Evolutionary conservation across 1,140 invertebrate genomes (phyloP), one percentile per base, ranked within the genome.

Genomic region (Battus philenor): DNA sequence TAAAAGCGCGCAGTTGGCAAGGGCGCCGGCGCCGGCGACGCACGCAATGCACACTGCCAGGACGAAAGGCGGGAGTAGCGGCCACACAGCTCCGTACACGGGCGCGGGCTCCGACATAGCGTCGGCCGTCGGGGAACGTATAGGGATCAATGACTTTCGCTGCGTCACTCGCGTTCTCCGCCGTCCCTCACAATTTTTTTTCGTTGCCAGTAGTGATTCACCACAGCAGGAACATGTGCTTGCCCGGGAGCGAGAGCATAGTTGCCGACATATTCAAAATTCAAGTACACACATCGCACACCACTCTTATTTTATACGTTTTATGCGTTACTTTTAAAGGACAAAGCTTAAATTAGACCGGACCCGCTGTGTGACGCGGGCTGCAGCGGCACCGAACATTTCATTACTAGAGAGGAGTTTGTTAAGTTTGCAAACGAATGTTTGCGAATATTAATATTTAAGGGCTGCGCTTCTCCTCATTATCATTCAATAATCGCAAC

Each of bases 91-190:
- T 32, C 12, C 31, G 8, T 13, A 12, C 47, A 45, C 49, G 45
- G 52, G 45, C 58, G 59, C 50, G 55, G 50, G 62, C 66, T 59
- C 65, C 50, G 69, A 50, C 74, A 73, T 77, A 57, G 71, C 77
- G 74, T 69, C 75, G 71, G 49, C 65, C 44, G 59, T 54, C 66
- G 67, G 64, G 73, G 70, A 73, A 60, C 62, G 73, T 59, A 54
- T 51, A 59, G 77, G 77, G 77, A 81, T 67, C 75, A 79, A 79
- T 82, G 78, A 82, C 75, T 78, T 56, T 50, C 61, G 55, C 70
- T 70, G 68, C 71, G 68, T 72, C 73, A 72, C 73, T 64, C 60
- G 76, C 73, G 64, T 77, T 70, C 75, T 67, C 68, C 68, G 75
- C 58, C 68, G 68, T 62, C 68, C 67, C 55, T 71, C 54, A 57